Conservation (phyloP, 2,113 vertebrate genomes). For the Anser brachyrhynchus region DNA sequence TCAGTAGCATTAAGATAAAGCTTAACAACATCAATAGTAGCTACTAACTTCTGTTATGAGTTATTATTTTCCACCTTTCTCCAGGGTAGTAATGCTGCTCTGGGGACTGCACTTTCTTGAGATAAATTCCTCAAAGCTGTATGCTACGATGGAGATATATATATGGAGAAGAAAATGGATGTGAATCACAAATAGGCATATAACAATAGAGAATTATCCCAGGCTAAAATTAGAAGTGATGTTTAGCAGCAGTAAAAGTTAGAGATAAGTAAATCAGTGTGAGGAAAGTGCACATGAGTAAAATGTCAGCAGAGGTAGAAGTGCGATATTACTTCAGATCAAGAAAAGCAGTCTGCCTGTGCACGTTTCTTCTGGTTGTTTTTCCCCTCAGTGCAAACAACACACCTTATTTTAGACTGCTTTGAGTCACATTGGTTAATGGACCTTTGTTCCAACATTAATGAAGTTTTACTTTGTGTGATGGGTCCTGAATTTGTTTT, state of each 20-base stretch:
- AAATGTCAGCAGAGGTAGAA: not conserved
- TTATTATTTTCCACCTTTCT: not conserved
- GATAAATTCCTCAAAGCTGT: not conserved
- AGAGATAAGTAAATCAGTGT: not conserved
- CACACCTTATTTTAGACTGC: not conserved
- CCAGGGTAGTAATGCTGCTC: not conserved
- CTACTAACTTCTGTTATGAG: not conserved
- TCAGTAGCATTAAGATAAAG: not conserved
- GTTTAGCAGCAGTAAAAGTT: not conserved
- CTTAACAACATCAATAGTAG: not conserved
- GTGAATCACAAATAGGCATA: not conserved
- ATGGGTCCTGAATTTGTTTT: not conserved
- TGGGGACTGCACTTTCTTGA: not conserved
- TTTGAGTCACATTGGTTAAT: not conserved
- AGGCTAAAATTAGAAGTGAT: not conserved
- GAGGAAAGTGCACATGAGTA: not conserved
- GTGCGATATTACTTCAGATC: not conserved
- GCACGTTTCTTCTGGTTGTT: not conserved
- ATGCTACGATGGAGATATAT: not conserved
- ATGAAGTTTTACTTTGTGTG: not conserved
- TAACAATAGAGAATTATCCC: not conserved
- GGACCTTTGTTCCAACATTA: not conserved
- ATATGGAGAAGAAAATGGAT: not conserved
- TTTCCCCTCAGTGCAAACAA: not conserved
- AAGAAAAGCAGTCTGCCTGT: accelerated